Evolutionary conservation across 2,888 invertebrate genomes (phyloP).

Genomic region (Sipha maydis): DNA sequence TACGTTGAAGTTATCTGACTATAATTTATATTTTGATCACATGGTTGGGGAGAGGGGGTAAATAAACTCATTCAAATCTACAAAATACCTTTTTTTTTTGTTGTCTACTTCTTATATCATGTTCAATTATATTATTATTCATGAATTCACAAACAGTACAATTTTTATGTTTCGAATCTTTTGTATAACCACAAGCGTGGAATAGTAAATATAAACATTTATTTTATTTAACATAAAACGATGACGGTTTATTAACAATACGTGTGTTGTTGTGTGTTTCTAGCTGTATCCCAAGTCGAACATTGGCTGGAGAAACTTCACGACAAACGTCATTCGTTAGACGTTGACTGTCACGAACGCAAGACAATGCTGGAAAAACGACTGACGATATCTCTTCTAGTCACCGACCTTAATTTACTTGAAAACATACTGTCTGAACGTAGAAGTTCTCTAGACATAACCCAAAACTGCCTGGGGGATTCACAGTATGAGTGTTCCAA

Average conservation of each 20-base stretch:
- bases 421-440: slow-evolving; percentile 73
- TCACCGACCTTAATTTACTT: slow-evolving; percentile 76
- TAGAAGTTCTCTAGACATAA: slow-evolving; percentile 70
- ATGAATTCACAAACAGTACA: too few species aligned
- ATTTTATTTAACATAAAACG: too few species aligned
- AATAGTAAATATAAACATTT: too few species aligned
- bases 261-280: slow-evolving; percentile 64
- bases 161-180: too few species aligned
- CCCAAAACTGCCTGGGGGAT: slow-evolving; percentile 77
- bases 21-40: too few species aligned
- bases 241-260: background rate
- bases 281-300: slow-evolving; percentile 78
- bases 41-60: too few species aligned
- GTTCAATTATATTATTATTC: too few species aligned
- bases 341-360: slow-evolving; percentile 75
- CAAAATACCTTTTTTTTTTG: too few species aligned
- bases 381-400: slow-evolving; percentile 78
- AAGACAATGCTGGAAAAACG: slow-evolving; percentile 83
- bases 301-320: slow-evolving; percentile 81
- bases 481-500: slow-evolving; percentile 67
- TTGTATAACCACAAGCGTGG: too few species aligned
- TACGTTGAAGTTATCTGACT: too few species aligned
- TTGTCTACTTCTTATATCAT: too few species aligned
- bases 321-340: slow-evolving; percentile 78
- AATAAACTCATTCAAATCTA: too few species aligned